Evolutionary conservation across 1,140 invertebrate genomes (phyloP).

Genomic region (Drosophila burlai): DNA sequence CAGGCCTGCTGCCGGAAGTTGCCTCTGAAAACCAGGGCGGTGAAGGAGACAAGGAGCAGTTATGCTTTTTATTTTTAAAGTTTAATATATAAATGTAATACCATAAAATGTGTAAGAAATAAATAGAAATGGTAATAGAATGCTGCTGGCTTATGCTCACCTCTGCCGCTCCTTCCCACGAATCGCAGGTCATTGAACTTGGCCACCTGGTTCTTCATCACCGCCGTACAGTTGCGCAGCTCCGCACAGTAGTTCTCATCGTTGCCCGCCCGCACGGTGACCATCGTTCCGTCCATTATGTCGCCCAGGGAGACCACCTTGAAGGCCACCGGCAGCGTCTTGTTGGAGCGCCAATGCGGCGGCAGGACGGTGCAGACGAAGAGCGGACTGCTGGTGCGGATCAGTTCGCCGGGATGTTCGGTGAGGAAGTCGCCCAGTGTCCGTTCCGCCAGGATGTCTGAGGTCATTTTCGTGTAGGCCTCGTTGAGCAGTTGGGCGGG

Average conservation of each 20-base stretch:
- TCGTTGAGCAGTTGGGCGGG: constrained; percentile 90
- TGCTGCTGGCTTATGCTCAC: constrained; percentile 85
- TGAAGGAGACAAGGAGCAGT: neutral
- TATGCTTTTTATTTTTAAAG: neutral
- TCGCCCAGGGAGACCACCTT: constrained; percentile 95
- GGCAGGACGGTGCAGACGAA: constrained; percentile 97
- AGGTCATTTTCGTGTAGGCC: constrained; percentile 95
- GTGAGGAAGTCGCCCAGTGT: constrained; percentile 95
- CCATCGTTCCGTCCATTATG: constrained; percentile 97
- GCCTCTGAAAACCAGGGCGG: neutral
- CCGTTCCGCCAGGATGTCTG: constrained; percentile 93
- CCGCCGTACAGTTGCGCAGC: constrained; percentile 95
- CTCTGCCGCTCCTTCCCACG: constrained; percentile 98
- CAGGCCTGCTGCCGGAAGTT: neutral
- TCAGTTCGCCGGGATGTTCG: constrained; percentile 96
- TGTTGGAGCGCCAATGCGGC: constrained; percentile 98
- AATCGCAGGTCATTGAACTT: constrained; percentile 99
- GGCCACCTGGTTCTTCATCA: constrained; percentile 99
- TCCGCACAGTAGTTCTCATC: constrained; percentile 99
- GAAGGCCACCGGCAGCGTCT: constrained; percentile 97
- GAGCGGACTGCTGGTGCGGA: constrained; percentile 96
- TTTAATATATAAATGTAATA: neutral
- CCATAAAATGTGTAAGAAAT: neutral
- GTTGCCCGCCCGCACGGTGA: constrained; percentile 97
- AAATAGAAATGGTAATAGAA: no score